A percentile compares a stretch with the other conserved stretches of the same genome.
phyloP scores from a whole-genome alignment of 2,888 invertebrate species.

The Diachrysia chrysitis region DNA sequence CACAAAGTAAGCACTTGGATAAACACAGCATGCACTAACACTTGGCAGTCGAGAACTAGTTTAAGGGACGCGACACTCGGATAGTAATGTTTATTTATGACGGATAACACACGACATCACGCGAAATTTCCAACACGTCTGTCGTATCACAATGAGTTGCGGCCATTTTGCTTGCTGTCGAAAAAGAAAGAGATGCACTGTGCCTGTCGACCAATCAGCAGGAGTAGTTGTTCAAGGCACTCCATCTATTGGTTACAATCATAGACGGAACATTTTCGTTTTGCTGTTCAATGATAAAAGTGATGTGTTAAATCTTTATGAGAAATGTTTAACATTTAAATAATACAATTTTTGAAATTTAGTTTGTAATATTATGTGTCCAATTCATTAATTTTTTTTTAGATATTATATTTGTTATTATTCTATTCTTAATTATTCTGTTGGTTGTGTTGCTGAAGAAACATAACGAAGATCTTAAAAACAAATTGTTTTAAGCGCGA shows the following conservation, averaged over 20 bases:
- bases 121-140: constrained; percentile 81
- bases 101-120: constrained; percentile 71
- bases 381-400: background rate
- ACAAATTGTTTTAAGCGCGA: constrained; percentile 22
- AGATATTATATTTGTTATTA: background rate
- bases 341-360: too few species aligned
- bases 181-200: constrained; percentile 72
- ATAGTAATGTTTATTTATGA: constrained; percentile 81
- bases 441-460: background rate
- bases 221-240: constrained; percentile 7
- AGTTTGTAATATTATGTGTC: too few species aligned
- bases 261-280: constrained; percentile 24
- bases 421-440: background rate
- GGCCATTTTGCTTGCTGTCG: constrained; percentile 83
- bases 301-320: background rate
- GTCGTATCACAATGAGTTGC: constrained; percentile 78
- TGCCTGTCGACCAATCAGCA: constrained; percentile 62
- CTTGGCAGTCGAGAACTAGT: constrained; percentile 64
- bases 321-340: background rate
- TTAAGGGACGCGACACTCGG: constrained; percentile 66
- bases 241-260: constrained; percentile 34
- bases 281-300: constrained; percentile 2
- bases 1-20: constrained; percentile 73
- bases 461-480: background rate
- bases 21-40: constrained; percentile 78